A percentile compares a stretch with the other conserved stretches of the same genome.
Conservation (phyloP, 2,113 vertebrate species). For the Apaloderma vittatum region DNA sequence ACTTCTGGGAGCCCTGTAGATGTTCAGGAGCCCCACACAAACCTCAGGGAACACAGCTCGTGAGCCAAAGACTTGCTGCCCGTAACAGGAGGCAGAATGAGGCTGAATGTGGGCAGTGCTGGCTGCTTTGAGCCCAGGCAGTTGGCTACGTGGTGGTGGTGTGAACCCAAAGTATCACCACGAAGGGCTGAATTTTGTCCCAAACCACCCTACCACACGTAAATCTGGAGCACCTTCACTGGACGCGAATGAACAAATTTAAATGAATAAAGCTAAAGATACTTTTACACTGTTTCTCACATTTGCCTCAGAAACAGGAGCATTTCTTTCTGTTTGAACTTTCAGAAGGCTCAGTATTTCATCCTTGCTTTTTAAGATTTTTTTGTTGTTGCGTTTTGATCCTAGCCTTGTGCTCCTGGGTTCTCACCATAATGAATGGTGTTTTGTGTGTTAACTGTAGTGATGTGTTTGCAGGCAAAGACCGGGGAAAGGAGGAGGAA, state of each 20-base stretch:
- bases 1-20: neutral
- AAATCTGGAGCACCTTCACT: neutral
- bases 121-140: neutral
- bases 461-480: constrained; percentile 1
- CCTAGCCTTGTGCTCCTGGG: neutral
- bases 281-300: neutral
- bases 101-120: neutral
- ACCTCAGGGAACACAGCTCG: neutral
- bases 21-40: neutral
- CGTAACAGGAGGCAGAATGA: neutral
- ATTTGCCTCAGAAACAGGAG: neutral
- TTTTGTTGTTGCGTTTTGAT: neutral
- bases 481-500: neutral
- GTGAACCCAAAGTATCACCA: neutral
- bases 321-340: neutral
- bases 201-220: neutral
- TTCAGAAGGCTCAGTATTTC: neutral
- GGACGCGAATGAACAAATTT: neutral
- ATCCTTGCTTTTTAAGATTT: neutral
- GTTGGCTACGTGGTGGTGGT: neutral
- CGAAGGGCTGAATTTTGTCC: neutral
- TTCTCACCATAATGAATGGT: neutral
- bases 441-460: neutral
- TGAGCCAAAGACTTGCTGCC: neutral
- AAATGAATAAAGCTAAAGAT: neutral